Percentiles rank a stretch among this genome's conserved stretches.
Evolutionary conservation across 2,113 vertebrate species (phyloP).

Genomic region (Entelurus aequoreus): DNA sequence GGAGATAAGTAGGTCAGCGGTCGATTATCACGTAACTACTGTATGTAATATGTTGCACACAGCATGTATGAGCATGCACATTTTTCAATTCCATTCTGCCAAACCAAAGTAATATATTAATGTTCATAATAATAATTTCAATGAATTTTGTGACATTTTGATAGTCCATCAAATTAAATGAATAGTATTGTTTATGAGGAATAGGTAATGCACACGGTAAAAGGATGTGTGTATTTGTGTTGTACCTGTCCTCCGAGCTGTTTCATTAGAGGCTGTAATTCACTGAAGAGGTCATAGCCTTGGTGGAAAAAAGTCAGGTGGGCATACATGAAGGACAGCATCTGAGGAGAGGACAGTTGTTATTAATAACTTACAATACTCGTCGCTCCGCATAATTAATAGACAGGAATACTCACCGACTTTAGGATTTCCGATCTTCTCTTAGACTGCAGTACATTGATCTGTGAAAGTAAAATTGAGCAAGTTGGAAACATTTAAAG

Average conservation of each 20-base stretch:
- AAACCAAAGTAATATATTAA: too few species aligned
- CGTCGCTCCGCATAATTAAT: background rate
- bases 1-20: too few species aligned
- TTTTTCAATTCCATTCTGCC: too few species aligned
- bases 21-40: too few species aligned
- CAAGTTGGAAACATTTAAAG: background rate
- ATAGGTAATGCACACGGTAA: too few species aligned
- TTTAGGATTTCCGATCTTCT: constrained; percentile 96
- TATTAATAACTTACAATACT: background rate
- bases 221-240: background rate
- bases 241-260: constrained; percentile 90
- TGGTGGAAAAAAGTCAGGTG: constrained; percentile 98
- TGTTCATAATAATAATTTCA: too few species aligned
- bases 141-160: too few species aligned
- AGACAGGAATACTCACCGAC: constrained; percentile 74
- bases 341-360: constrained; percentile 64
- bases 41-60: too few species aligned
- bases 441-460: constrained; percentile 97
- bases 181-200: too few species aligned
- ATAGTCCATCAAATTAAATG: too few species aligned
- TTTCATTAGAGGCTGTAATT: constrained; percentile 94
- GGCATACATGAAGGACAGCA: constrained; percentile 97
- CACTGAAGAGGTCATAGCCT: constrained; percentile 95
- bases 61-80: too few species aligned
- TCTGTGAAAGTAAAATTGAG: constrained; percentile 63